Evolutionary conservation across 2,888 invertebrate genomes (phyloP).

Genomic region (Strigamia crassipes): DNA sequence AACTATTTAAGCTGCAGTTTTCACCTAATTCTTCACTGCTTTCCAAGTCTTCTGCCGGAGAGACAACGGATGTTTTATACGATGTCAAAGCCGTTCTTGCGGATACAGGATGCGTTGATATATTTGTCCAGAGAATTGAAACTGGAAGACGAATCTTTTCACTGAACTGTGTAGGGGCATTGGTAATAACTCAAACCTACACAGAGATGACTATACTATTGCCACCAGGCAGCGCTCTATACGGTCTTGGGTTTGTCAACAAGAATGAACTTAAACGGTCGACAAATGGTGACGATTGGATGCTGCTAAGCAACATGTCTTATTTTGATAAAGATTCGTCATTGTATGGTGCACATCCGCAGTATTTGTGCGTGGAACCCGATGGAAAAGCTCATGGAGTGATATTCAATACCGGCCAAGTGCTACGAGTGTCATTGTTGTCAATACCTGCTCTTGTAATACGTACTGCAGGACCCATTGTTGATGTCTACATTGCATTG

Average conservation of each 20-base stretch:
- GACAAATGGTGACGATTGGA: not conserved
- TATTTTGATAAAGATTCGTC: not conserved
- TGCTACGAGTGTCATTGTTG: constrained; percentile 65
- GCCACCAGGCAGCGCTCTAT: not conserved
- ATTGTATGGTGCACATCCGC: constrained; percentile 53
- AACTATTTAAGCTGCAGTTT: not conserved
- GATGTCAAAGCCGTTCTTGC: not conserved
- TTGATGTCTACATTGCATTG: constrained; percentile 63
- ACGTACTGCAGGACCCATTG: constrained; percentile 64
- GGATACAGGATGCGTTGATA: not conserved
- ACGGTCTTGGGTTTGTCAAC: constrained; percentile 19
- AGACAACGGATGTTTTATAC: not conserved
- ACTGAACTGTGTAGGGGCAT: not conserved
- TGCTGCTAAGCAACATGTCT: constrained; percentile 34
- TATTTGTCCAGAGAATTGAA: not conserved
- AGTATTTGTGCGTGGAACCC: constrained; percentile 57
- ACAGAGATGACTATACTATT: constrained; percentile 13
- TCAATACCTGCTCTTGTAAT: constrained; percentile 64
- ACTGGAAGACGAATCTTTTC: not conserved
- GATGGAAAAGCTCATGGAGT: constrained; percentile 66
- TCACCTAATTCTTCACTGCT: not conserved
- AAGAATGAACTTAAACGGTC: not conserved
- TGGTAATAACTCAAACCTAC: not conserved
- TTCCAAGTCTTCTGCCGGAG: not conserved
- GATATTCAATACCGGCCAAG: constrained; percentile 61